A percentile compares a stretch with the other conserved stretches of the same genome.
Evolutionary conservation across 2,797 vertebrate genomes (phyloP).

Genomic region (Ficedula albicollis): DNA sequence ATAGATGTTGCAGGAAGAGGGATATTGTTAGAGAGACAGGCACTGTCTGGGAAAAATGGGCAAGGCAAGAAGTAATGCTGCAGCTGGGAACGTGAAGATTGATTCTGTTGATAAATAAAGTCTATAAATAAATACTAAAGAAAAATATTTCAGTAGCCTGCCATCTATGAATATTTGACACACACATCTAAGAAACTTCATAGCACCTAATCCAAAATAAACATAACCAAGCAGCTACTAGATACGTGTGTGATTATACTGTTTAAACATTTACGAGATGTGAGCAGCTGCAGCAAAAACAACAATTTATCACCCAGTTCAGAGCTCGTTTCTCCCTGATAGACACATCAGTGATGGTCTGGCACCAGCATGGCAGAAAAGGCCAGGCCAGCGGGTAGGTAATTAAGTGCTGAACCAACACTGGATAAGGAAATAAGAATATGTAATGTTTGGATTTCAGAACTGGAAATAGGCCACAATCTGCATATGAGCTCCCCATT

Average conservation of each 20-base stretch:
- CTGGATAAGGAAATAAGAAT: neutral
- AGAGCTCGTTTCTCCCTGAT: neutral
- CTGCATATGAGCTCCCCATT: neutral
- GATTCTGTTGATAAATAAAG: slow-evolving; percentile 59
- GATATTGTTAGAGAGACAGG: slow-evolving; percentile 22
- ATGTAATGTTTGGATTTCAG: neutral
- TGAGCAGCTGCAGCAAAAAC: slow-evolving; percentile 32
- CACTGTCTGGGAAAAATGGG: slow-evolving; percentile 22
- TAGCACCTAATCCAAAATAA: slow-evolving; percentile 50
- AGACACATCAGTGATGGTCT: neutral
- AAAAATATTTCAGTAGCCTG: slow-evolving; percentile 52
- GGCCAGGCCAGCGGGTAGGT: neutral
- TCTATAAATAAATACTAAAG: slow-evolving; percentile 67
- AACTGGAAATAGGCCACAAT: neutral
- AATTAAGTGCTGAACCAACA: neutral
- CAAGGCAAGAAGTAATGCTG: slow-evolving; percentile 15
- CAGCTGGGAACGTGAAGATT: slow-evolving; percentile 6
- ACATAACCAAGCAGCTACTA: slow-evolving; percentile 30
- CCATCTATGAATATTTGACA: slow-evolving; percentile 65
- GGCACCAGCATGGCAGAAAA: neutral
- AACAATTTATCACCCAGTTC: slow-evolving; percentile 29
- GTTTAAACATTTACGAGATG: slow-evolving; percentile 61
- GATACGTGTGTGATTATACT: slow-evolving; percentile 13
- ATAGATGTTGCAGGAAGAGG: slow-evolving; percentile 26
- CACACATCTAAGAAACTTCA: slow-evolving; percentile 40